A percentile compares a stretch with the other conserved stretches of the same genome.
phyloP scores from a whole-genome alignment of 2,113 vertebrate genomes.

The Penelope pileata region DNA sequence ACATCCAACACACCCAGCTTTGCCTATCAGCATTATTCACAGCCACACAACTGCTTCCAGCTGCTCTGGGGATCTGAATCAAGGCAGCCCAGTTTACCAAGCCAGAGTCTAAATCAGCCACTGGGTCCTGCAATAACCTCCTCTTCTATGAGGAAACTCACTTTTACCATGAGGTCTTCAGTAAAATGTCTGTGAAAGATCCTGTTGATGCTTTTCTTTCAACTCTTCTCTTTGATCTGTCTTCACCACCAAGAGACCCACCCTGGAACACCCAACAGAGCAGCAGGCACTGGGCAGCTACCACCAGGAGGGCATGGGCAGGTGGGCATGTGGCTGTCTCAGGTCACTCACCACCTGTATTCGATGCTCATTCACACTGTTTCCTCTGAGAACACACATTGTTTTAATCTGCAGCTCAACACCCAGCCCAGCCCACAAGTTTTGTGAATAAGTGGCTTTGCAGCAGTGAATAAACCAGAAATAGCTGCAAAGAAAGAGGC shows the following conservation, averaged over 20 bases:
- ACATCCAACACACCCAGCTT: background rate
- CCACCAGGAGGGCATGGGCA: too few relatives aligned
- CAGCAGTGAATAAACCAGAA: background rate
- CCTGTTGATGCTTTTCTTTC: too few relatives aligned
- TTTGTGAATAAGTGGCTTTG: background rate
- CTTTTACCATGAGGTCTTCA: background rate
- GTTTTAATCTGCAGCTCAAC: background rate
- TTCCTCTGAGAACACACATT: background rate
- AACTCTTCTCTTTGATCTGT: too few relatives aligned
- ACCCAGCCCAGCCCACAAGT: background rate
- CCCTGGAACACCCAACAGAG: too few relatives aligned
- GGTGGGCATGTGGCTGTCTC: too few relatives aligned
- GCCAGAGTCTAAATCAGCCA: background rate
- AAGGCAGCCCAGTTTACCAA: background rate
- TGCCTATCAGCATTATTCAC: background rate
- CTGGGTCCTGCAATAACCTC: background rate
- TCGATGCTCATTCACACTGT: rapidly evolving
- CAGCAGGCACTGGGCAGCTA: too few relatives aligned
- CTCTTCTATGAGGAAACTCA: background rate
- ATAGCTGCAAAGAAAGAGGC: rapidly evolving
- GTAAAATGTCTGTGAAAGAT: background rate
- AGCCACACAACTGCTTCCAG: background rate
- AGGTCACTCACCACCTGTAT: background rate
- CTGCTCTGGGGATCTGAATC: background rate
- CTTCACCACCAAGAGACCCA: too few relatives aligned